Conservation (phyloP, 2,797 vertebrate species). For the Melanotaenia maccullochi region DNA sequence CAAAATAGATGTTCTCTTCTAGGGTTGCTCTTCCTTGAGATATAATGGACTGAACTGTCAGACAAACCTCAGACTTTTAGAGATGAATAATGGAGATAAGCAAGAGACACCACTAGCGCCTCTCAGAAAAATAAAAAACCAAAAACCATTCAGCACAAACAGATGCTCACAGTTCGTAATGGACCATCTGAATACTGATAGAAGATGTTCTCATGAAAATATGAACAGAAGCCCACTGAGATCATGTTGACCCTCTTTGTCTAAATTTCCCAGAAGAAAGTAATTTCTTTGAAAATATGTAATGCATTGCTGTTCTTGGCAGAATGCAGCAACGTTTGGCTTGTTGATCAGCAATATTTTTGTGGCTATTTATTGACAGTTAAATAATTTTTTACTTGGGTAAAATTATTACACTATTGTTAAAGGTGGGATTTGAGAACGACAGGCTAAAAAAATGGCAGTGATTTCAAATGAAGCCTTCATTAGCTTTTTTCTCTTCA, state of each 20-base stretch:
- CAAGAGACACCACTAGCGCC: conserved; percentile 12
- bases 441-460: conserved; percentile 5
- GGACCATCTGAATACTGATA: conserved; percentile 43
- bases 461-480: conserved; percentile 26
- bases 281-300: neutral
- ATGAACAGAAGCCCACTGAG: conserved; percentile 19
- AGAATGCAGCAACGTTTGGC: neutral
- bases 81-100: neutral
- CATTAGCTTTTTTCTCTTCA: conserved; percentile 17
- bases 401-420: neutral
- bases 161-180: conserved; percentile 29
- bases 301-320: neutral
- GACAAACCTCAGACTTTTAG: conserved; percentile 26
- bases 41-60: conserved; percentile 19
- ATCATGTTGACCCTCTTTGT: conserved; percentile 16
- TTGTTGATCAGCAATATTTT: conserved; percentile 28
- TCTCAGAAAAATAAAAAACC: neutral
- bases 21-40: conserved; percentile 14
- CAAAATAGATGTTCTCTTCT: neutral
- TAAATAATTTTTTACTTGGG: conserved; percentile 16
- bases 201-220: conserved; percentile 22
- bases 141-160: conserved; percentile 11
- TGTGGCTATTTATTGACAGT: conserved; percentile 34
- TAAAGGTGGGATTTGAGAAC: neutral
- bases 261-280: conserved; percentile 15